Conservation (phyloP, 2,888 invertebrate species). For the Hypomecis punctinalis region DNA sequence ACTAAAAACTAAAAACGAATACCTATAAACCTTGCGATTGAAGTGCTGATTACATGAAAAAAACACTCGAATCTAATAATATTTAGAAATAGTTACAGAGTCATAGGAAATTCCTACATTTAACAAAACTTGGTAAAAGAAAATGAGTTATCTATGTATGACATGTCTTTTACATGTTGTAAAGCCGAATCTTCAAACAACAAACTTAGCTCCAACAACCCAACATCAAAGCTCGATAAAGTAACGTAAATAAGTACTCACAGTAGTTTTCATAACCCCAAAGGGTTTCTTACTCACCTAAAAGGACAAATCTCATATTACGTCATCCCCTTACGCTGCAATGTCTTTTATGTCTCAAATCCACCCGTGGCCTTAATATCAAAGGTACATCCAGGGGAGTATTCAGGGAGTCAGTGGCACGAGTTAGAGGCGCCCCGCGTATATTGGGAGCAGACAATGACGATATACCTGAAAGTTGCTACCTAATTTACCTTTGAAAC, state of each 20-base stretch:
- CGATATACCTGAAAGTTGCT: too few species aligned
- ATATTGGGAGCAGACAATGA: neutral
- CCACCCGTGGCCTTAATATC: conserved; percentile 43
- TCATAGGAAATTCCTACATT: too few species aligned
- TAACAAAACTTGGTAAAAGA: too few species aligned
- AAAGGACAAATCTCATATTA: conserved; percentile 36
- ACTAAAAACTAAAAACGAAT: too few species aligned
- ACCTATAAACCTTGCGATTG: too few species aligned
- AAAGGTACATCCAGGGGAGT: conserved; percentile 29
- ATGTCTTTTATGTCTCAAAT: conserved; percentile 39
- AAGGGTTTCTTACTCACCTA: conserved; percentile 27
- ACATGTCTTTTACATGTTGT: too few species aligned
- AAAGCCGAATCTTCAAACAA: neutral
- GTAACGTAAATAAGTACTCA: neutral
- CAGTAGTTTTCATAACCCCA: conserved; percentile 31
- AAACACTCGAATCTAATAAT: too few species aligned
- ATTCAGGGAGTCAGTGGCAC: neutral
- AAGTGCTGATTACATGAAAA: too few species aligned
- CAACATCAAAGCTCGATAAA: conserved; percentile 8
- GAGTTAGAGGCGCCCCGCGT: neutral
- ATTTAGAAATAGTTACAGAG: too few species aligned
- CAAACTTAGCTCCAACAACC: neutral
- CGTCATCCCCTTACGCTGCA: conserved; percentile 34
- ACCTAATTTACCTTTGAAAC: too few species aligned
- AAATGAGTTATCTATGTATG: too few species aligned